Evolutionary conservation across 37 sponge, comb jelly and placozoan species (phyloP).

Genomic region (Agelas oroides): DNA sequence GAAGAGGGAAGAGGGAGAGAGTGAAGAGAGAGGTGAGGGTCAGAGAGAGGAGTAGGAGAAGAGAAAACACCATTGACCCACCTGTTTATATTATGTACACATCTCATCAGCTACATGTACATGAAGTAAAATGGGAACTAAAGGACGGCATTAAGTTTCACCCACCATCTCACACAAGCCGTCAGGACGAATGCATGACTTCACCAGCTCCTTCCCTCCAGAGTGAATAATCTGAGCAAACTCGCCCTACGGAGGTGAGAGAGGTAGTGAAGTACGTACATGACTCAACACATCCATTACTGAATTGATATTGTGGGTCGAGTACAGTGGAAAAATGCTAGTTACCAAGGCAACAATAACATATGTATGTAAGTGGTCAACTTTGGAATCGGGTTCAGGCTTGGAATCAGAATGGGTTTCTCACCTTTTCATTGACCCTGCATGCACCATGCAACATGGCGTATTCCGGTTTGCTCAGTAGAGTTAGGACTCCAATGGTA

Average conservation of each 20-base stretch:
- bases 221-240: slow-evolving; percentile 59
- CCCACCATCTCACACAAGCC: slow-evolving; percentile 62
- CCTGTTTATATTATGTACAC: too few species aligned
- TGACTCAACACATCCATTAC: neutral
- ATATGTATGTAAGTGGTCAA: too few species aligned
- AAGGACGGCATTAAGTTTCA: too few species aligned
- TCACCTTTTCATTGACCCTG: slow-evolving; percentile 53
- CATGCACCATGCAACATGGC: slow-evolving; percentile 73
- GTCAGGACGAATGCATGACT: slow-evolving; percentile 26
- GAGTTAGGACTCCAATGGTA: slow-evolving; percentile 50
- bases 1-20: neutral
- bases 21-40: neutral
- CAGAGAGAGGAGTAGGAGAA: neutral
- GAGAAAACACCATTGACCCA: too few species aligned
- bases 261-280: neutral
- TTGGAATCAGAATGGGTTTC: neutral
- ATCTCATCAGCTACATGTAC: too few species aligned
- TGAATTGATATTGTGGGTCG: too few species aligned
- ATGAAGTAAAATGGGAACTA: too few species aligned
- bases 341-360: too few species aligned
- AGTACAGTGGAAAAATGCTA: too few species aligned
- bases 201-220: slow-evolving; percentile 42
- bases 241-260: slow-evolving; percentile 67
- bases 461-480: slow-evolving; percentile 43
- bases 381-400: too few species aligned